Base-by-base conservation (phyloP, 2,797 vertebrate species). In the Paedocypris micromegethes region DNA sequence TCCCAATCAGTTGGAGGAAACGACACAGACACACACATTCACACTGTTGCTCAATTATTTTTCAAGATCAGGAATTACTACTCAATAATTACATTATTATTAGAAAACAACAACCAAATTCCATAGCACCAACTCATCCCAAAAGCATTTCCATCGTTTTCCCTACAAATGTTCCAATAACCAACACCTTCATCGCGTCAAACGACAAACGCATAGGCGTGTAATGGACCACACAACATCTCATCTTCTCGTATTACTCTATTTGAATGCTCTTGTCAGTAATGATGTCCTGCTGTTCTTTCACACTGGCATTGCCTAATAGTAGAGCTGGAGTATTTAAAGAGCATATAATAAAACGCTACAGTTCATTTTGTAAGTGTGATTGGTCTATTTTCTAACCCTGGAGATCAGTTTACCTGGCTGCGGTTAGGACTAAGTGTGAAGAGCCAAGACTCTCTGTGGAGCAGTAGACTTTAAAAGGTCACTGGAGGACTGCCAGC, bases 401-500 rank as follows among this genome's bases (percentile, higher is more conserved):
- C 41, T 45, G 37, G 44, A 54, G 64, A 72, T 78, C 74, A 56
- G 73, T 81, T 79, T 76, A 79, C 76, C 68, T 64, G 66, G 54
- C 75, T 68, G 70, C 63, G 43, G 39, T 51, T 23, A 53, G 52
- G 57, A 63, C 9, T n/a, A 44, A 56, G 49, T 56, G n/a, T 23
- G 23, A 42, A 39, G 49, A 72, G 72, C 55, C 64, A 63, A 69
- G 59, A 59, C 68, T 55, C 44, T 58, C 62, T 9, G 6, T 63
- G 44, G 56, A 60, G 64, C 46, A 38, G 58, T 43, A 56, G 58
- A 23, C 77, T 75, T 60, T 59, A 55, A 79, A 79, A 82, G 80
- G 79, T 79, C 76, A 74, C 66, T 65, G 74, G 75, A 75, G 50
- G 53, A 3, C 5, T 49, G 65, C 77, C 80, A 77, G 71, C 6